phyloP scores from a whole-genome alignment of 2,888 invertebrate species.

The Brachypterus glaber region DNA sequence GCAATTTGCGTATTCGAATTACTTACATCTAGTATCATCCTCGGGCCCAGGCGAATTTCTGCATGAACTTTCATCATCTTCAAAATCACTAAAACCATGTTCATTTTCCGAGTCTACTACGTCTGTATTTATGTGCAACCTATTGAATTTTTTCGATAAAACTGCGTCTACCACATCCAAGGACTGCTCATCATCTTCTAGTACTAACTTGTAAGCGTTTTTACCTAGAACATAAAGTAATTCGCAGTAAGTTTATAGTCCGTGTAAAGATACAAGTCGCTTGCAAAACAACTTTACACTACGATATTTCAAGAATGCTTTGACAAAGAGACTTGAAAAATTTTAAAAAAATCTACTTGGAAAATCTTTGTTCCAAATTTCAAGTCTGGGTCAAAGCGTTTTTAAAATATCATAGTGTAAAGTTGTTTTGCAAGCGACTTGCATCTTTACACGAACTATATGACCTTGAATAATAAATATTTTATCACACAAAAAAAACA shows the following conservation, averaged over 20 bases:
- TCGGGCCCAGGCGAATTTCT: conserved; percentile 59
- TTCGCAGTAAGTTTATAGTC: too few relatives aligned
- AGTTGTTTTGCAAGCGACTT: too few relatives aligned
- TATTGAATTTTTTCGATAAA: conserved; percentile 28
- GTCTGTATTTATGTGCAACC: conserved; percentile 27
- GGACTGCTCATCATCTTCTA: conserved; percentile 37
- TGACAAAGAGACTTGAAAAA: conserved; percentile 24
- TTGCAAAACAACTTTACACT: too few relatives aligned
- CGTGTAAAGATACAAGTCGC: too few relatives aligned
- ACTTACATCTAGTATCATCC: conserved; percentile 69
- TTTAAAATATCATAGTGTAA: too few relatives aligned
- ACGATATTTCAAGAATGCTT: too few relatives aligned
- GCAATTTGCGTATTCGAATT: too few relatives aligned
- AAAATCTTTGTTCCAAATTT: too few relatives aligned
- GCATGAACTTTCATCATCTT: conserved; percentile 47
- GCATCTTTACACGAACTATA: too few relatives aligned
- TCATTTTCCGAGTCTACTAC: conserved; percentile 25
- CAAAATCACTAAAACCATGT: conserved; percentile 49
- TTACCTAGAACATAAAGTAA: conserved; percentile 28
- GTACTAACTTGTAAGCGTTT: conserved; percentile 32
- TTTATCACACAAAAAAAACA: not conserved
- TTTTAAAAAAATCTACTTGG: conserved; percentile 1
- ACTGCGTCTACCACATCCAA: conserved; percentile 42
- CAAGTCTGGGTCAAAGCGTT: too few relatives aligned
- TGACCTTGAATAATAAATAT: conserved; percentile 12